Base-by-base conservation (phyloP, 1,140 invertebrate genomes). In the Asbolus verrucosus region DNA sequence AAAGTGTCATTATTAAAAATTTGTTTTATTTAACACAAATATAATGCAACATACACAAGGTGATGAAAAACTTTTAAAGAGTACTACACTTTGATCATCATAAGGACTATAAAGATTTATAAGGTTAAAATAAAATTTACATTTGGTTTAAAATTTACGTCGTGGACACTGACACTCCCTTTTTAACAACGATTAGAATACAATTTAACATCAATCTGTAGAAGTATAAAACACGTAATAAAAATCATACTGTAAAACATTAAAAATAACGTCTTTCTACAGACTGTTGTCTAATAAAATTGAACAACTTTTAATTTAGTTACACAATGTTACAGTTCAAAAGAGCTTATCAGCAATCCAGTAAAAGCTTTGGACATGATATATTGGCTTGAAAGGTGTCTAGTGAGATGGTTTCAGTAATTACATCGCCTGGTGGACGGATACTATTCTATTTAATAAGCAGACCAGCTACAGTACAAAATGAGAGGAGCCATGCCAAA, bases 1-100 rank as follows among this genome's bases (percentile, higher is more conserved):
- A 36, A 36, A 6, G n/a, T n/a, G 33, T 50, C 19, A 13, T 50
- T 50, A 50, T 50, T 50, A 50, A 50, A 50, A 50, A 54, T 54
- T 54, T 16, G 14, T 63, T 63, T 63, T 63, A 63, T 63, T 63
- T 41, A 63, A 63, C 61, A 63, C 61, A 63, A 63, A 63, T 63
- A 54, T 41, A 63, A 63, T 63, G 61, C 61, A 63, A 63, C 61
- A 39, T 63, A 63, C 61, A 63, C 61, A 63, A 63, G 21, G 61
- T 63, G 61, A 41, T 63, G 61, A 39, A 63, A 63, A 63, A 63
- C 61, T 39, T 62, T 63, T 39, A 63, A 63, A 63, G 13, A 63
- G 33, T 63, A 63, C 61, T 63, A 63, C 61, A 39, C 9, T 63
- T 63, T 63, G 19, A 63, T 39, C 39, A 63, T 63, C 16, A 15